Evolutionary conservation across 2,888 invertebrate genomes (phyloP), one percentile per base, ranked within the genome.

Genomic region (Electrophaes corylata): DNA sequence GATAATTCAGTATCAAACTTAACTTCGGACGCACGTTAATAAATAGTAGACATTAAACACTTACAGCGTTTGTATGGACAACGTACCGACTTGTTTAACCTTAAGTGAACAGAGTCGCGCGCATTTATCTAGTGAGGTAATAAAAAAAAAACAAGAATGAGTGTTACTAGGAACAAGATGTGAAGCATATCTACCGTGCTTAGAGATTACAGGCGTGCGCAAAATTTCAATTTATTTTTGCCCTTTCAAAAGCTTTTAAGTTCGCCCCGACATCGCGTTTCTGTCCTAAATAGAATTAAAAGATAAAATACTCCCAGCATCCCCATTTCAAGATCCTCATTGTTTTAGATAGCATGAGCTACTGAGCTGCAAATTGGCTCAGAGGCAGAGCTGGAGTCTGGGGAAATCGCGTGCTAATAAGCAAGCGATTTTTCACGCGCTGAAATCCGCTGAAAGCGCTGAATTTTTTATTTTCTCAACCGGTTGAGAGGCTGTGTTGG

Each of bases 361-460:
- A 39, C 46, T 55, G 52, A 43, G 43, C 20, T 23, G 60, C 56
- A 65, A 68, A 66, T 67, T 63, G 66, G 57, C 59, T 63, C 54
- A 48, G 57, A 57, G 44, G 60, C 48, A 26, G 57, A 53, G 62
- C 46, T 29, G 20, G 23, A 31, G 59, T 52, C 68, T 12, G 19
- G 70, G 67, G 70, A 70, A 70, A 70, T 70, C 70, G 57, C 33
- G 19, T 43, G 62, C 56, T 70, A 68, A 70, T 70, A 68, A 68
- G 59, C 63, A 49, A 40, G 53, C 55, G 49, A 65, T 69, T 66
- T 68, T 65, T 67, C 68, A 60, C 63, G 44, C 49, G 33, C 52
- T 52, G 55, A 55, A 63, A 37, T 16, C 37, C 37, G 37, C 37
- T 37, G 26, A 29, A 29, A n/a, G n/a, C n/a, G n/a, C 64, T 64